Conservation (phyloP, 2,888 invertebrate species). For the Nymphalis c-album region DNA sequence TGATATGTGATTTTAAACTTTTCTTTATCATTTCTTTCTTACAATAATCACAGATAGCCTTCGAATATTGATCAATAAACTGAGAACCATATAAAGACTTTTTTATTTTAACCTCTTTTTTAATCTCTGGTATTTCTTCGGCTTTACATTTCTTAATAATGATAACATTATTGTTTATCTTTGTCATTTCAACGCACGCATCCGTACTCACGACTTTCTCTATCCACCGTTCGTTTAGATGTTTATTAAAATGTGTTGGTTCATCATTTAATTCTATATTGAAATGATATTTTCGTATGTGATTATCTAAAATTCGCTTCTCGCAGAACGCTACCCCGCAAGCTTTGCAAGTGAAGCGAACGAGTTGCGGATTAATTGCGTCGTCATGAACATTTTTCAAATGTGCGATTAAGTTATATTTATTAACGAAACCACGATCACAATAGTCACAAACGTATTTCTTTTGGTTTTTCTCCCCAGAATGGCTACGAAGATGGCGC, state of each 20-base stretch:
- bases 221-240: conserved; percentile 63
- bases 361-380: conserved; percentile 21
- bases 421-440: conserved; percentile 55
- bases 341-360: conserved; percentile 52
- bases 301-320: conserved; percentile 55
- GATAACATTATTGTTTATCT: conserved; percentile 59
- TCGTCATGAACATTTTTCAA: conserved; percentile 59
- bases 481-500: conserved; percentile 46
- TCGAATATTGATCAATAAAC: conserved; percentile 47
- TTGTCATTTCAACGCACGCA: conserved; percentile 62
- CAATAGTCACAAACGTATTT: conserved; percentile 58
- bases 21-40: conserved; percentile 70
- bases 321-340: conserved; percentile 58
- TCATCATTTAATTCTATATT: conserved; percentile 46
- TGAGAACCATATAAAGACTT: conserved; percentile 42
- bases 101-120: conserved; percentile 22
- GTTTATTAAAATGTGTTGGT: conserved; percentile 45
- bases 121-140: conserved; percentile 28
- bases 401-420: conserved; percentile 57
- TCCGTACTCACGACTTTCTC: conserved; percentile 54
- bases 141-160: conserved; percentile 53
- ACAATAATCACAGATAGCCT: conserved; percentile 66
- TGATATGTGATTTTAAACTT: conserved; percentile 59
- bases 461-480: conserved; percentile 33
- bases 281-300: conserved; percentile 59